Evolutionary conservation across 1,140 invertebrate genomes (phyloP).

Genomic region (Drosophila grimshawi): DNA sequence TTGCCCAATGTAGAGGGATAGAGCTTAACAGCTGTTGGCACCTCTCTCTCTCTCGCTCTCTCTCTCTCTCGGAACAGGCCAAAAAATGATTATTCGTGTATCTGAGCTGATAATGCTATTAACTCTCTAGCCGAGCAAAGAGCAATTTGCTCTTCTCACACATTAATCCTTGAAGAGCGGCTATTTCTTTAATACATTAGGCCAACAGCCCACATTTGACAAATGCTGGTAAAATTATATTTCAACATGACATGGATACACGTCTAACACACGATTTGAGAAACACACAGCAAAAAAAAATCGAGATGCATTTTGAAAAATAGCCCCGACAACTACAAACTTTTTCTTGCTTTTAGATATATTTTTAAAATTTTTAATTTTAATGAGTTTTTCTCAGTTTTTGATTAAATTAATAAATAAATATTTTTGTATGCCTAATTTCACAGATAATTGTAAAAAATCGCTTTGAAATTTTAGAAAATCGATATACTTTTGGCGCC

Average conservation of each 20-base stretch:
- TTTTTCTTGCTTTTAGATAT: too few species aligned
- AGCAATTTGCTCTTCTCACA: background rate
- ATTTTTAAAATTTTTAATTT: too few species aligned
- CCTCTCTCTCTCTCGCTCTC: background rate
- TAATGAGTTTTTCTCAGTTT: too few species aligned
- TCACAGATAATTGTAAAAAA: background rate
- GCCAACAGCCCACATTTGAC: slow-evolving; percentile 22
- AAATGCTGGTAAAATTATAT: slow-evolving; percentile 69
- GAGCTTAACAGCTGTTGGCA: background rate
- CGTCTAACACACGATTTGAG: background rate
- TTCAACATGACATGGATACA: slow-evolving; percentile 52
- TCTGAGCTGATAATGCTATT: too few species aligned
- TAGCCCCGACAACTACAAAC: too few species aligned
- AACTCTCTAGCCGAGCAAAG: too few species aligned
- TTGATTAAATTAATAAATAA: too few species aligned
- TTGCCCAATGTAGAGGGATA: slow-evolving; percentile 34
- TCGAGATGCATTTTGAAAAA: too few species aligned
- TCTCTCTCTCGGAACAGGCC: background rate
- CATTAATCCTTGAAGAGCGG: background rate
- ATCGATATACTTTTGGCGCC: too few species aligned
- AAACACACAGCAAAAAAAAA: background rate
- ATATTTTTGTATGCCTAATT: too few species aligned
- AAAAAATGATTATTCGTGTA: background rate
- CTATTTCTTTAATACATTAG: slow-evolving; percentile 41
- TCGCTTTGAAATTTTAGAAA: too few species aligned